Percentiles rank a stretch among this genome's conserved stretches.
These are phyloP conservation scores for Gandaritis pyraliata DNA, from an alignment of 2,888 invertebrate genomes.

Conservation along the genomic window DNA sequence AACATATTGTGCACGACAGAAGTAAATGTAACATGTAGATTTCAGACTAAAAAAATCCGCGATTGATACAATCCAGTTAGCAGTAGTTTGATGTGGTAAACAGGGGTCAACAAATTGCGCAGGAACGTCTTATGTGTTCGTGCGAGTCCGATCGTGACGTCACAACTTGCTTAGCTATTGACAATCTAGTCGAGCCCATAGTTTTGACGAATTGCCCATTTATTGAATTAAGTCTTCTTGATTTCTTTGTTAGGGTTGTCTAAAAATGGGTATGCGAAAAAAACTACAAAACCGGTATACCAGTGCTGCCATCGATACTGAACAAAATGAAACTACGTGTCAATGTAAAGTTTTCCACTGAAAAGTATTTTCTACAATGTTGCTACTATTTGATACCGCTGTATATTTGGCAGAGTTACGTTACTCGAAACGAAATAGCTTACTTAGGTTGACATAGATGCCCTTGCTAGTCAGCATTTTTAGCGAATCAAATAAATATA, in stretches of 20 bases:
- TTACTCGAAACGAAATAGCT: no score
- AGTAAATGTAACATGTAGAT: no score
- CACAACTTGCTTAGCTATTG: neutral
- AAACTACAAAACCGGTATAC: no score
- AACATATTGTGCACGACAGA: no score
- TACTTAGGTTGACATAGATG: no score
- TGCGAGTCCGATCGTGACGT: constrained; percentile 3
- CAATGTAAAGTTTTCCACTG: no score
- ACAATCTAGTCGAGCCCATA: constrained; percentile 48
- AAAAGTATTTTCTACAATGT: no score
- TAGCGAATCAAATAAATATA: neutral
- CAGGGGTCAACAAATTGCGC: constrained; percentile 11
- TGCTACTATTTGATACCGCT: no score
- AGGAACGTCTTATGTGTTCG: neutral
- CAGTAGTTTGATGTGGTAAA: neutral
- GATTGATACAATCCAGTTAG: neutral
- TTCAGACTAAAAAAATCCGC: no score
- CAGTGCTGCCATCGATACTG: no score
- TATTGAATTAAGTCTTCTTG: constrained; percentile 26
- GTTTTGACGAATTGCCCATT: constrained; percentile 52
- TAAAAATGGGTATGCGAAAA: neutral
- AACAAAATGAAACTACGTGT: no score
- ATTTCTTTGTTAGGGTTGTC: constrained; percentile 31
- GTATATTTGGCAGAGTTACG: no score
- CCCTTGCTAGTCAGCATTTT: neutral